Conservation (phyloP, 2,113 vertebrate species). For the Phrynosoma platyrhinos region DNA sequence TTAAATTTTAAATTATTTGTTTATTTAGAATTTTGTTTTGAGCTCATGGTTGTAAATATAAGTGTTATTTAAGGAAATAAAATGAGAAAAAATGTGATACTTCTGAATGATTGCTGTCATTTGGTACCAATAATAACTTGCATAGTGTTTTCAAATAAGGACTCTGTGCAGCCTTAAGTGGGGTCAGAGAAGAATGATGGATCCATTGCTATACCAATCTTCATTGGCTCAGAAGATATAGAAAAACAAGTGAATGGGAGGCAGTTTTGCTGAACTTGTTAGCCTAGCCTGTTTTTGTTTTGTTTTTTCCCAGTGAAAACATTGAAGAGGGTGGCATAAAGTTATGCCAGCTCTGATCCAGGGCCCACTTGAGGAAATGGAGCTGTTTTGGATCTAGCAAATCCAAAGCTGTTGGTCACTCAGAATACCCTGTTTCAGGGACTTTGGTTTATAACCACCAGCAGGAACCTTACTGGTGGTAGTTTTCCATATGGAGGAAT, state of each 20-base stretch:
- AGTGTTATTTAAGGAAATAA: constrained; percentile 57
- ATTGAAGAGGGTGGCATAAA: no score
- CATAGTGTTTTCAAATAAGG: constrained; percentile 36
- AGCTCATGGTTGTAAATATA: constrained; percentile 56
- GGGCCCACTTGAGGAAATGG: neutral
- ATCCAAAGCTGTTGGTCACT: no score
- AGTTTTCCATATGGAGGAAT: neutral
- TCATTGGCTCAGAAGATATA: no score
- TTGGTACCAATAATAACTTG: constrained; percentile 15
- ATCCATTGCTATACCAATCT: neutral
- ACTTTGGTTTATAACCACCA: neutral
- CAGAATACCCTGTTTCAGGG: neutral
- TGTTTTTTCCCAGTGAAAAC: neutral
- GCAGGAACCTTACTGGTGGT: neutral
- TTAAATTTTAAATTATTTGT: constrained; percentile 32
- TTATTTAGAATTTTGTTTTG: constrained; percentile 53
- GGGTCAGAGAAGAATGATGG: no score
- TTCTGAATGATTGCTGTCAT: constrained; percentile 24
- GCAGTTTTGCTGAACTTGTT: neutral
- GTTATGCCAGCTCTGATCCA: no score
- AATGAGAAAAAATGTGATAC: constrained; percentile 27
- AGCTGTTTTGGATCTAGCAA: neutral
- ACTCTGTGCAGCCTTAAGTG: neutral
- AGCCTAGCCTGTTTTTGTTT: neutral
- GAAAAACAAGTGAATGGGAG: no score